Percentiles rank a stretch among this genome's conserved stretches.
phyloP scores from a whole-genome alignment of 1,140 invertebrate species.

The Heliconius hewitsoni region DNA sequence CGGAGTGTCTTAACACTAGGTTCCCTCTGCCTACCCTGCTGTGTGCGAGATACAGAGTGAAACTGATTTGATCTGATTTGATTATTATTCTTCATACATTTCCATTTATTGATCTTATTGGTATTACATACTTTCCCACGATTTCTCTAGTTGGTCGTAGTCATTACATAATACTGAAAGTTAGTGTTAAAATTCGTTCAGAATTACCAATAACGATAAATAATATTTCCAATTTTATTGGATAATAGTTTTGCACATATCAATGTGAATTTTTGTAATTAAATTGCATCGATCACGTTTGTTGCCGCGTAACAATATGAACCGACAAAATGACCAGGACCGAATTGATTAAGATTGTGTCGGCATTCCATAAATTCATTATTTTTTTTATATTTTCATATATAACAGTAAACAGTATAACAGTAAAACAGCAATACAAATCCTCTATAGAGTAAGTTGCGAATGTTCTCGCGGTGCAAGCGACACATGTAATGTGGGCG shows the following conservation, averaged over 20 bases:
- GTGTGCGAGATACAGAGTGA: too few species aligned
- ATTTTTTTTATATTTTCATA: too few species aligned
- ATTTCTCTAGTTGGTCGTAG: slow-evolving; percentile 39
- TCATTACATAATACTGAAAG: slow-evolving; percentile 47
- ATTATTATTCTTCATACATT: slow-evolving; percentile 34
- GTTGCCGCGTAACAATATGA: slow-evolving; percentile 34
- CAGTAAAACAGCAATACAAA: too few species aligned
- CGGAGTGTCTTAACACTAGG: too few species aligned
- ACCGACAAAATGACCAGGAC: slow-evolving; percentile 28
- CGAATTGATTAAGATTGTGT: neutral
- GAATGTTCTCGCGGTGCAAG: neutral
- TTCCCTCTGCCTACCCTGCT: too few species aligned
- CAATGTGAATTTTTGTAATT: slow-evolving; percentile 38
- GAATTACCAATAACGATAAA: slow-evolving; percentile 37
- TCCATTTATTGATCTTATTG: slow-evolving; percentile 50
- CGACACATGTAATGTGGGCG: slow-evolving; percentile 57
- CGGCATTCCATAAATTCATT: neutral
- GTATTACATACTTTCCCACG: slow-evolving; percentile 50
- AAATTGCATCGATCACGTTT: slow-evolving; percentile 33
- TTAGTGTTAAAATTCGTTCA: slow-evolving; percentile 46
- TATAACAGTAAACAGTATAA: too few species aligned
- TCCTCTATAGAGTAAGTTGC: too few species aligned
- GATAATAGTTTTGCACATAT: slow-evolving; percentile 39
- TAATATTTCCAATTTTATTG: slow-evolving; percentile 39
- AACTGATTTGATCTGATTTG: too few species aligned